A percentile compares a stretch with the other conserved stretches of the same genome.
Evolutionary conservation across 2,797 vertebrate genomes (phyloP).

Genomic region (Betta splendens): DNA sequence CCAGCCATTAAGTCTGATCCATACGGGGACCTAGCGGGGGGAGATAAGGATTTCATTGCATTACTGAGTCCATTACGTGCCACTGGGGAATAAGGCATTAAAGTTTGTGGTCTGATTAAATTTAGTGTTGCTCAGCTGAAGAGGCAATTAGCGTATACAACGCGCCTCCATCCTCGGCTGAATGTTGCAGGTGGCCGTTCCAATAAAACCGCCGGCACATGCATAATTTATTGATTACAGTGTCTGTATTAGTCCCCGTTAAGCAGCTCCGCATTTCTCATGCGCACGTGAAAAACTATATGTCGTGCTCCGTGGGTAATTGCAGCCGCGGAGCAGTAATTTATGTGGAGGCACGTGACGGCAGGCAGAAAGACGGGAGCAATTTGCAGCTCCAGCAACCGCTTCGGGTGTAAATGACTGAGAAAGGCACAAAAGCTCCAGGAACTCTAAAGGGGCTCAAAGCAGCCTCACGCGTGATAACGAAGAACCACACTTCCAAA

Average conservation of each 20-base stretch:
- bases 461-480: slow-evolving; percentile 9
- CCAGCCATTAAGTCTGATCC: slow-evolving; percentile 75
- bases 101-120: slow-evolving; percentile 81
- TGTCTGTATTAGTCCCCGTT: slow-evolving; percentile 55
- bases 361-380: slow-evolving; percentile 39
- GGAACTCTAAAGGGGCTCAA: slow-evolving; percentile 10
- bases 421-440: slow-evolving; percentile 13
- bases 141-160: slow-evolving; percentile 77
- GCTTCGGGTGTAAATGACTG: slow-evolving; percentile 46
- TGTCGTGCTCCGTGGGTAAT: slow-evolving; percentile 52
- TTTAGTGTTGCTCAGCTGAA: slow-evolving; percentile 74
- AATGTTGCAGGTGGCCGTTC: slow-evolving; percentile 67
- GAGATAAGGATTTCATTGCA: slow-evolving; percentile 80
- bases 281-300: slow-evolving; percentile 29
- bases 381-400: slow-evolving; percentile 56
- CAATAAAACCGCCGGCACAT: slow-evolving; percentile 63
- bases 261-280: slow-evolving; percentile 48
- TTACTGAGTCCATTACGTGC: slow-evolving; percentile 78
- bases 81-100: slow-evolving; percentile 69
- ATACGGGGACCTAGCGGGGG: slow-evolving; percentile 67
- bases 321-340: slow-evolving; percentile 58
- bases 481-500: too few relatives aligned
- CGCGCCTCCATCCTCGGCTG: slow-evolving; percentile 55
- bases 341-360: slow-evolving; percentile 46
- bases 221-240: slow-evolving; percentile 65